Base-by-base conservation (phyloP, 2,888 invertebrate species). In the Euplagia quadripunctaria region DNA sequence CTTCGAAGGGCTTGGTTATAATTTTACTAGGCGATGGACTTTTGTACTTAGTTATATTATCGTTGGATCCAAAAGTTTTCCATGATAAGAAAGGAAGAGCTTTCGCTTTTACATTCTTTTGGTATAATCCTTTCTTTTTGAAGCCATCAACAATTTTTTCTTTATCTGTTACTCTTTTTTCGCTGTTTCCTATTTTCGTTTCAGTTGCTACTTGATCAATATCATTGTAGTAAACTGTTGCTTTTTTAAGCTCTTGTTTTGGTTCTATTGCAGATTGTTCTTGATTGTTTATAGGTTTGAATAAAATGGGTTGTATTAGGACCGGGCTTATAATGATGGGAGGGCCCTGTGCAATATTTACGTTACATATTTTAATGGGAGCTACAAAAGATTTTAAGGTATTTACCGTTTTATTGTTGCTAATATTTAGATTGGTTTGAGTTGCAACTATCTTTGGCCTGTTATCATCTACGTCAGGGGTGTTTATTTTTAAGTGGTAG, bases 401-500 rank as follows among this genome's bases (percentile, higher is more conserved):
- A 76, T 84, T 90, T 12, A 80, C 78, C 58, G 81, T 69, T 64
- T 79, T 85, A 72, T 81, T 84, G 9, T 77, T 79, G 55, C 82
- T 78, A 41, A 72, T 66, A 52, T 87, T 84, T 64, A 79, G 51
- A 75, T 83, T 86, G 68, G 76, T 85, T 66, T 85, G 83, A 64
- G 82, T 72, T 72, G 79, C 63, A 7, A 80, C 72, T 68, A 80
- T 70, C 71, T 82, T 79, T 75, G 80, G 75, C 68, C 69, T 72
- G 70, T 85, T 78, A 67, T 86, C 85, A 67, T 81, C 84, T 70
- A 91, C 83, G 81, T 94, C 94, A 81, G 86, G 90, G 17, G 93
- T 94, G 75, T 93, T 94, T 83, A 95, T 95, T 91, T 93, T 95
- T 72, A 96, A 89, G 85, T 91, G 94, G 80, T 96, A 95, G 84